phyloP scores from a whole-genome alignment of 1,140 invertebrate genomes.

The Aphelinus atriplicis region DNA sequence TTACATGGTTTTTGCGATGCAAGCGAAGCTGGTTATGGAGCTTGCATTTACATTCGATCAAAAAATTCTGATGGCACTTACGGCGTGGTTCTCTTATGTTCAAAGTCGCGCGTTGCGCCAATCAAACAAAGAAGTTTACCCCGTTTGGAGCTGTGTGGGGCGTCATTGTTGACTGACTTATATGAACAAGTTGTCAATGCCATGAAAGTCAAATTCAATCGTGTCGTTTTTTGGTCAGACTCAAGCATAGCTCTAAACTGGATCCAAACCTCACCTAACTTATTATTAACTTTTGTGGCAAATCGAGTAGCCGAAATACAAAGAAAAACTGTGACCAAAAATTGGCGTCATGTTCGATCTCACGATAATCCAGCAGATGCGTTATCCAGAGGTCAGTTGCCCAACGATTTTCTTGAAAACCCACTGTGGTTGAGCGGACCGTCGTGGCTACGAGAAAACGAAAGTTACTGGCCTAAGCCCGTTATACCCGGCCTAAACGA shows the following conservation, averaged over 20 bases:
- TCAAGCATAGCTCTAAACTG: constrained; percentile 55
- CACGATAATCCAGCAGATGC: constrained; percentile 50
- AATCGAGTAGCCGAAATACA: constrained; percentile 59
- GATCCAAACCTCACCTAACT: constrained; percentile 48
- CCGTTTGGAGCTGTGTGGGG: constrained; percentile 45
- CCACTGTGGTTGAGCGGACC: constrained; percentile 57
- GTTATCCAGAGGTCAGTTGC: constrained; percentile 21
- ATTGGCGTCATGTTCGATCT: constrained; percentile 52
- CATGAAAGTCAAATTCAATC: constrained; percentile 23
- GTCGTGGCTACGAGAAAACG: constrained; percentile 27
- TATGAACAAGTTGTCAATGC: background rate
- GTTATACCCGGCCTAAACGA: background rate
- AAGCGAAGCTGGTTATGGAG: constrained; percentile 9
- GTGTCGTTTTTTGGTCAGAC: constrained; percentile 51
- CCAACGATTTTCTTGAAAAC: constrained; percentile 42
- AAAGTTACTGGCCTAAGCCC: background rate
- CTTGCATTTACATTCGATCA: constrained; percentile 13
- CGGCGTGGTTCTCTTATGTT: constrained; percentile 21
- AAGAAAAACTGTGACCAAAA: background rate
- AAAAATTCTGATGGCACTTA: background rate
- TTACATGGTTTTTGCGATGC: constrained; percentile 34
- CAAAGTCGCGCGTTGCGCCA: constrained; percentile 46
- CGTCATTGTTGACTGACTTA: constrained; percentile 39
- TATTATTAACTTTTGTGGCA: constrained; percentile 59
- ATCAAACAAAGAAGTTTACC: constrained; percentile 43